Evolutionary conservation across 1,140 invertebrate species (phyloP).

Genomic region (Drosophila biarmipes): DNA sequence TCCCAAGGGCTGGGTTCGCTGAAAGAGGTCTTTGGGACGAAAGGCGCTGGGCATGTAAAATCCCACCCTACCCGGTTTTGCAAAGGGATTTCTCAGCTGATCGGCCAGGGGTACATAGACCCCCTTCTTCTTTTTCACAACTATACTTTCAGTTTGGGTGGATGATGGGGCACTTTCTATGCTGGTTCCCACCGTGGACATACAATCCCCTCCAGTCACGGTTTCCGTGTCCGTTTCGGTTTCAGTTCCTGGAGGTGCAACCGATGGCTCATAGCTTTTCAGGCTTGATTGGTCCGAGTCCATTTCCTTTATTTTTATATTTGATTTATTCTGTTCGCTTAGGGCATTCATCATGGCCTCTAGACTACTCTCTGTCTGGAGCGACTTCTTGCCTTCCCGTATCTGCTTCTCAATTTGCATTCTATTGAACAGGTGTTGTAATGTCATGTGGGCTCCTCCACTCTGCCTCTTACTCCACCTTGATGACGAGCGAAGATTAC

Average conservation of each 20-base stretch:
- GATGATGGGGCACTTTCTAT: not conserved
- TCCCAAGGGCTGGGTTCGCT: not conserved
- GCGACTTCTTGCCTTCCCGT: not conserved
- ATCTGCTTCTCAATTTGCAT: too few relatives aligned
- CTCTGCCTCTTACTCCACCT: not conserved
- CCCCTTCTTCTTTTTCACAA: too few relatives aligned
- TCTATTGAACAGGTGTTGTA: not conserved
- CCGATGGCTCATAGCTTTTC: not conserved
- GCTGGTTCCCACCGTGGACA: not conserved
- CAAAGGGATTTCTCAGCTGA: not conserved
- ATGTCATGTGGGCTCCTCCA: conserved; percentile 28
- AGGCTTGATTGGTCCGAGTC: not conserved
- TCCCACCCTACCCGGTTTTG: not conserved
- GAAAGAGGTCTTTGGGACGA: not conserved
- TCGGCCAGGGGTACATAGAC: not conserved
- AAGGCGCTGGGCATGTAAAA: not conserved
- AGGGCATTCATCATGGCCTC: not conserved
- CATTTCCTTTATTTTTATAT: not conserved
- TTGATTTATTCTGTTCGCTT: not conserved
- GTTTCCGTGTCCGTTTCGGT: not conserved
- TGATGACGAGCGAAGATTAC: not conserved
- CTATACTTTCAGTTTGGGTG: not conserved
- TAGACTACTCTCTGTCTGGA: too few relatives aligned
- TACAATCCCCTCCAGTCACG: not conserved
- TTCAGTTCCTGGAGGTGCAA: not conserved